Base-by-base conservation (phyloP, 2,113 vertebrate genomes). In the Neotoma lepida region DNA sequence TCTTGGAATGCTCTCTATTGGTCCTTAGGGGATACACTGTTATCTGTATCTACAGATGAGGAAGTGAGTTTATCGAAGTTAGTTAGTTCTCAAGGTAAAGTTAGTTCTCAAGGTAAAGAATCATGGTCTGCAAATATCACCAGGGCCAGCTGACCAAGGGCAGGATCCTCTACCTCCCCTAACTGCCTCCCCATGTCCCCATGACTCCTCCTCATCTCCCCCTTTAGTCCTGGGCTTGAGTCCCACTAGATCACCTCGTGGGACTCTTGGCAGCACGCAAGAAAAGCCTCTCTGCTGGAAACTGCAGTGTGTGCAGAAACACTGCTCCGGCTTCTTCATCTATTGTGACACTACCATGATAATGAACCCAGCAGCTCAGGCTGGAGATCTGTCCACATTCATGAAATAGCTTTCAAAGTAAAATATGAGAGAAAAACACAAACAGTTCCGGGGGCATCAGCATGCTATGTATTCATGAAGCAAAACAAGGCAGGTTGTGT, bases 401-500 rank as follows among this genome's bases (percentile, higher is more conserved):
- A n/a, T 7, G 91, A 70, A 64, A 74, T 49, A 87, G 18, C 70
- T 87, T 85, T 76, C 77, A 58, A 68, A 80, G n/a, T 14, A 71
- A 92, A 76, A 85, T 2, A 93, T 0, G 89, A 88, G 95, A 33
- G 78, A 77, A 70, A 90, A 89, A 86, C 58, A 91, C 63, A 81
- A 86, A 39, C 39, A 56, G 41, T 12, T 1, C 15, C 61, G 4
- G 94, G 66, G 24, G 96, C 90, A 91, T 94, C 88, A 80, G 71
- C 6, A 9, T 44, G 85, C 95, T 28, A 66, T 41, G 89, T 64
- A 85, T 0, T 77, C 2, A 90, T 2, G 80, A 96, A 94, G 97
- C 81, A 94, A 96, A 97, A 97, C 85, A 96, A 94, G 97, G 92
- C 88, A 95, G 92, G 90, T 1, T 94, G 96, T 96, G 86, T 95